Base-by-base conservation (phyloP, 2,888 invertebrate genomes). In the Hemithea aestivaria region DNA sequence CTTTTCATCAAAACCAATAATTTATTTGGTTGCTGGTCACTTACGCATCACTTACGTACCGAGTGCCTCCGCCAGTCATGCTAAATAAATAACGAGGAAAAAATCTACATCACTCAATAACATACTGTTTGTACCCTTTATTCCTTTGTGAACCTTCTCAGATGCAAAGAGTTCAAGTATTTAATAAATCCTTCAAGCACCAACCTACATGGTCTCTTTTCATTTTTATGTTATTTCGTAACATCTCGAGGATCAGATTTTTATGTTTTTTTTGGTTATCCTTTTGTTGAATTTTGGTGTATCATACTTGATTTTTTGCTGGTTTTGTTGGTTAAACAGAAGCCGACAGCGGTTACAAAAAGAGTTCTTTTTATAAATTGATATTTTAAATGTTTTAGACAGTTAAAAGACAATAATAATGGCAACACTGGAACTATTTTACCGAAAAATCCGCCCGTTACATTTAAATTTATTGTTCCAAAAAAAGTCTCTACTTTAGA, bases 131-230 rank as follows among this genome's bases (percentile, higher is more conserved):
- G 36, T 29, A 38, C 11, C 35, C 28, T 40, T 38, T 33, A 32
- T 40, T 29, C 27, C 10, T 43, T 35, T 37, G 32, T 40, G 32
- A 38, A 38, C 31, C 35, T 38, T 33, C 31, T 42, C 3, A 16
- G 16, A 16, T 48, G 16, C 53, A 70, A 75, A 77, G 81, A 76
- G 70, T 75, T 72, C 48, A 58, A 73, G 75, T 57, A 56, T 58
- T 62, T 79, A 75, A 75, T 77, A 73, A 45, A 43, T 49, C 45
- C 44, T 52, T 66, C 68, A 71, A 71, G 57, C 47, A 48, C 40
- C 51, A 30, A 35, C 45, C 35, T 42, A 39, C 26, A 40, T 31
- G 28, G 35, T 25, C 34, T 43, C 39, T 40, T n/a, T 45, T 32
- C 38, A 29, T 30, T 38, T 31, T 26, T 20, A 44, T 27, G 36